phyloP scores from a whole-genome alignment of 2,797 vertebrate genomes.

The Tarsius wallacei region DNA sequence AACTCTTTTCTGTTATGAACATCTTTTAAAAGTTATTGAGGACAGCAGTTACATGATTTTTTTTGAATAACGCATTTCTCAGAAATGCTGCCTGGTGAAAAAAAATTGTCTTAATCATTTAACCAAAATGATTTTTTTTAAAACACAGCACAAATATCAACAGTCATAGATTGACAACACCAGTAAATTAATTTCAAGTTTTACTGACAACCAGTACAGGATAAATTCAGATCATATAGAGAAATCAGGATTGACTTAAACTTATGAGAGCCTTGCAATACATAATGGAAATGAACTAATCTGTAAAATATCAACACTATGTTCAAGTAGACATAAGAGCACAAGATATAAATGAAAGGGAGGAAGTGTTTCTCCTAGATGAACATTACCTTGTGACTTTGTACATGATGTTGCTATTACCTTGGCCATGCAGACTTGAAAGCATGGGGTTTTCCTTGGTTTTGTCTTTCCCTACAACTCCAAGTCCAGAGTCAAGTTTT shows the following conservation, averaged over 20 bases:
- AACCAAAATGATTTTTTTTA: slow-evolving; percentile 28
- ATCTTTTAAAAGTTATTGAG: slow-evolving; percentile 60
- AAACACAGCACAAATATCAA: slow-evolving; percentile 40
- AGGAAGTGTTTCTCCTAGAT: slow-evolving; percentile 12
- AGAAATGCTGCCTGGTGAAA: slow-evolving; percentile 57
- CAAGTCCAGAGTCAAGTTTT: not conserved
- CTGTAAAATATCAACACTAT: not conserved
- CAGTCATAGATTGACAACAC: not conserved
- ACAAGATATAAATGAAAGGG: not conserved
- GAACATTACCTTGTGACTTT: slow-evolving; percentile 3
- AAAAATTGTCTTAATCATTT: slow-evolving; percentile 19
- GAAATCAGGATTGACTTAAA: not conserved
- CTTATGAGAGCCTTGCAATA: not conserved
- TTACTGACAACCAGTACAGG: not conserved
- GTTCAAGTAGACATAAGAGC: not conserved
- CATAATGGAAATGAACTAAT: not conserved
- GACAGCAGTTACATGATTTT: not conserved
- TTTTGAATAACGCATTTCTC: slow-evolving; percentile 47
- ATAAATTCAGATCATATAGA: not conserved
- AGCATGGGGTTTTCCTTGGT: not conserved
- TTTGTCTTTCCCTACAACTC: not conserved
- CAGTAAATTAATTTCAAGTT: slow-evolving; percentile 26
- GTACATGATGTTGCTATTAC: not conserved
- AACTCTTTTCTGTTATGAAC: slow-evolving; percentile 77
- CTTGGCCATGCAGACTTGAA: not conserved